phyloP scores from a whole-genome alignment of 2,113 vertebrate species.

The Sciurus niger region DNA sequence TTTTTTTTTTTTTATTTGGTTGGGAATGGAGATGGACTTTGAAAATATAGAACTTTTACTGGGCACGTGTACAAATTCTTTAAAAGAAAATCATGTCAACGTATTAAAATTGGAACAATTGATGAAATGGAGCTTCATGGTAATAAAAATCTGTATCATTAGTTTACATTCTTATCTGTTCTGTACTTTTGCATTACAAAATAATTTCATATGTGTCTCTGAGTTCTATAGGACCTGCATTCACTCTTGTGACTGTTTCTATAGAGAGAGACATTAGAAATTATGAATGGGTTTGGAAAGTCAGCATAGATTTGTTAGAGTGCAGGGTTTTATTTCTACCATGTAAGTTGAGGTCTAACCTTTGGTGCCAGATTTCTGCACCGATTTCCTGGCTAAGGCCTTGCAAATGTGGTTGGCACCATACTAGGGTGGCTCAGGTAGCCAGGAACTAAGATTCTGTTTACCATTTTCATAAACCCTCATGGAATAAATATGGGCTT shows the following conservation, averaged over 20 bases:
- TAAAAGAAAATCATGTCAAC: conserved; percentile 10
- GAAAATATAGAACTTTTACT: background rate
- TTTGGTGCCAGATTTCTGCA: conserved; percentile 77
- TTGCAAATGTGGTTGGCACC: conserved; percentile 78
- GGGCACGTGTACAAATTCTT: background rate
- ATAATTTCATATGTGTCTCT: background rate
- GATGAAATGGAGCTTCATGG: background rate
- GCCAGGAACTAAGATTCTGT: conserved; percentile 84
- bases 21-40: background rate
- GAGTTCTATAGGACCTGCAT: background rate
- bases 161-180: background rate
- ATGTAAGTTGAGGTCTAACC: conserved; percentile 81
- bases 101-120: background rate
- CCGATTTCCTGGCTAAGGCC: conserved; percentile 67
- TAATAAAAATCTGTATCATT: conserved; percentile 13
- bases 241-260: background rate
- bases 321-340: conserved; percentile 75
- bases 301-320: conserved; percentile 76
- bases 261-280: conserved; percentile 2
- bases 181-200: background rate
- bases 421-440: conserved; percentile 80
- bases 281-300: conserved; percentile 63
- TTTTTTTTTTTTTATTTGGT: background rate
- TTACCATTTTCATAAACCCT: conserved; percentile 89
- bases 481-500: conserved; percentile 84